Percentiles rank a stretch among this genome's conserved stretches.
phyloP scores from a whole-genome alignment of 2,888 invertebrate genomes.

The Quadroppia sp. region DNA sequence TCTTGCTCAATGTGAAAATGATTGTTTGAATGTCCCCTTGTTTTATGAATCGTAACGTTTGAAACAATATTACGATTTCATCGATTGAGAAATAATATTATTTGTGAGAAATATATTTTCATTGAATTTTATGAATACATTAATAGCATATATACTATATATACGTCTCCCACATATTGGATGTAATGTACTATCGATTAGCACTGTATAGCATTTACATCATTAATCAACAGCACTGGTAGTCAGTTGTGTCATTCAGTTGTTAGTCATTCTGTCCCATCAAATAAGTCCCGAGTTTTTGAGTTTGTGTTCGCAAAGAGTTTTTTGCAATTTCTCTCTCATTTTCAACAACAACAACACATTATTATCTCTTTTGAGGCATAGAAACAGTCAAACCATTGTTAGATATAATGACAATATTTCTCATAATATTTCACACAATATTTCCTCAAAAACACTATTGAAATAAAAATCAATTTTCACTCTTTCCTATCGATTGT shows the following conservation, averaged over 20 bases:
- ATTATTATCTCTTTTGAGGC: neutral
- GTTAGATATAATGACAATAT: slow-evolving; percentile 1
- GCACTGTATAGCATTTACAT: neutral
- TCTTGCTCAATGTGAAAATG: too few relatives aligned
- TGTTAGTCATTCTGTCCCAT: slow-evolving; percentile 25
- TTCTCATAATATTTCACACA: neutral
- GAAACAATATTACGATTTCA: slow-evolving; percentile 5
- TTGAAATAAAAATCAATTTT: neutral
- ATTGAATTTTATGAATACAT: neutral
- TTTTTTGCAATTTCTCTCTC: neutral
- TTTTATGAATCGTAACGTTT: neutral
- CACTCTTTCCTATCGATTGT: neutral
- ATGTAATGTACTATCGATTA: slow-evolving; percentile 14
- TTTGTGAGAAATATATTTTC: neutral
- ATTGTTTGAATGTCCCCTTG: too few relatives aligned
- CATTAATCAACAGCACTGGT: slow-evolving; percentile 22
- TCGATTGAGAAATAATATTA: slow-evolving; percentile 5
- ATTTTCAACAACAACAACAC: neutral
- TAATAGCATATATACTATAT: neutral
- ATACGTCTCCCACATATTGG: neutral
- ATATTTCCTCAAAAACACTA: neutral
- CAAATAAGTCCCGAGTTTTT: slow-evolving; percentile 3
- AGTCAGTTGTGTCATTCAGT: slow-evolving; percentile 15
- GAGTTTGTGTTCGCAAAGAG: neutral
- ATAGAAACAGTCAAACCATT: slow-evolving; percentile 9